Conservation (phyloP, 2,113 vertebrate species). For the Gymnarchus niloticus region DNA sequence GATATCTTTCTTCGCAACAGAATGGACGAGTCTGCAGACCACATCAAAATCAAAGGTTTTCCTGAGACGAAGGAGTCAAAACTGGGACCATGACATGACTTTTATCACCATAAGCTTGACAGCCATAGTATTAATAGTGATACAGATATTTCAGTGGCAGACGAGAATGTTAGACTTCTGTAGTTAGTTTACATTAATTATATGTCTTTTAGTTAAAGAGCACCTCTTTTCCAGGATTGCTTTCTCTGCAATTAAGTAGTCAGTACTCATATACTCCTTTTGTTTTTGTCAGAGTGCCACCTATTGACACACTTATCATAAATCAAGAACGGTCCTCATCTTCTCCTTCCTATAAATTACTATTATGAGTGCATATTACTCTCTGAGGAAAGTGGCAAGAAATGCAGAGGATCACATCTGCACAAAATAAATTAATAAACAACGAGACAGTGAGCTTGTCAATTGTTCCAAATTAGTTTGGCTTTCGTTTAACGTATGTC, state of each 20-base stretch:
- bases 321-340: neutral
- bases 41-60: neutral
- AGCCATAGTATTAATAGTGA: neutral
- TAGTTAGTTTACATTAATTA: neutral
- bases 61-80: neutral
- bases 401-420: constrained; percentile 32
- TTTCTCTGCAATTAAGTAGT: neutral
- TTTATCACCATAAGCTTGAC: neutral
- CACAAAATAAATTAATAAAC: constrained; percentile 33
- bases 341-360: neutral
- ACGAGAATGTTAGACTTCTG: neutral
- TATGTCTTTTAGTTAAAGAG: neutral
- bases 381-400: neutral
- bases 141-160: neutral
- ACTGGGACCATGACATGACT: too few relatives aligned
- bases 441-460: constrained; percentile 43
- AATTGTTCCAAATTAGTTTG: constrained; percentile 57
- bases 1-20: neutral
- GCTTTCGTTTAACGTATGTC: constrained; percentile 58
- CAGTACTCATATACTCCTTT: neutral
- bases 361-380: neutral
- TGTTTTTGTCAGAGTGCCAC: neutral
- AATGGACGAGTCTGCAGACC: neutral
- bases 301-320: neutral
- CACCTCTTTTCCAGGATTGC: neutral